A percentile compares a stretch with the other conserved stretches of the same genome.
phyloP scores from a whole-genome alignment of 2,888 invertebrate species.

The Torymus aiolomorphi region DNA sequence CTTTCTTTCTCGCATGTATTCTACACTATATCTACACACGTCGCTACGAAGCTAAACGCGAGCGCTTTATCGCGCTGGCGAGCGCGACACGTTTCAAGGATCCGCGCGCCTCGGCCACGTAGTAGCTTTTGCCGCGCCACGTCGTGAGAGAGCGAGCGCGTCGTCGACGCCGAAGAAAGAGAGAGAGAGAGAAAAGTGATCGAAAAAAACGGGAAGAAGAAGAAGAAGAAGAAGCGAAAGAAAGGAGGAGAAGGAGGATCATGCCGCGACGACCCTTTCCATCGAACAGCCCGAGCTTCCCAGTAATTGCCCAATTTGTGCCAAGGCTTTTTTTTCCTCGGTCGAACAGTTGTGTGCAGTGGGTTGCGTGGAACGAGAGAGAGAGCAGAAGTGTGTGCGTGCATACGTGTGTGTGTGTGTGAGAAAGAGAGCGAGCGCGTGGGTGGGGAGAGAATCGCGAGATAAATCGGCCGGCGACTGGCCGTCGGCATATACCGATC shows the following conservation, averaged over 20 bases:
- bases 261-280: conserved; percentile 27
- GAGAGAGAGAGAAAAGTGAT: neutral
- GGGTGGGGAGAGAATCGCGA: conserved; percentile 16
- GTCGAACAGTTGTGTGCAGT: too few relatives aligned
- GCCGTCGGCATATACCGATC: neutral
- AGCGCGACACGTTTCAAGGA: conserved; percentile 43
- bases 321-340: neutral
- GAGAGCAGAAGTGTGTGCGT: neutral
- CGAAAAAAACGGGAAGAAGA: neutral
- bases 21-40: neutral
- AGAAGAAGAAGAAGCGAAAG: neutral
- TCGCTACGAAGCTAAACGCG: neutral
- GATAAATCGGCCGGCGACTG: conserved; percentile 20
- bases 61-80: conserved; percentile 10
- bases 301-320: conserved; percentile 50
- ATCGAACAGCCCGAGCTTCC: conserved; percentile 50
- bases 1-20: neutral
- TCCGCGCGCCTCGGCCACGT: conserved; percentile 33
- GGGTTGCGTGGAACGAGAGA: neutral
- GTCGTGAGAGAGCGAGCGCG: neutral
- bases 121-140: conserved; percentile 19
- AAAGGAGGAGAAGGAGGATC: conserved; percentile 7
- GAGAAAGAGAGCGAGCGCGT: neutral
- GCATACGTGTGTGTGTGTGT: neutral
- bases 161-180: neutral